Base-by-base conservation (phyloP, 2,113 vertebrate species). In the Xiphophorus couchianus region DNA sequence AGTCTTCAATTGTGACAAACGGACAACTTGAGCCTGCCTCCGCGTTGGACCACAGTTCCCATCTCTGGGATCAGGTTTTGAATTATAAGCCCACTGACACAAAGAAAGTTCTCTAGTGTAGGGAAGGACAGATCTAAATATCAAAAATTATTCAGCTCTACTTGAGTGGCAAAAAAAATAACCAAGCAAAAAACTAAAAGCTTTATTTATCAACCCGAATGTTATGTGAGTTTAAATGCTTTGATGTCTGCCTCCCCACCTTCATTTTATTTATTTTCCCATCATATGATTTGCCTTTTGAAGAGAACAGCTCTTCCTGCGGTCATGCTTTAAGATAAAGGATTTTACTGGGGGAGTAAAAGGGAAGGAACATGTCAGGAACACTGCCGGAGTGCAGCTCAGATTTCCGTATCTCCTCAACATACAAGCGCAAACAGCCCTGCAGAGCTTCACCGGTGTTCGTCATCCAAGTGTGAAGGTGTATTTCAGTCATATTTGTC, bases 401-500 rank as follows among this genome's bases (percentile, higher is more conserved):
- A 75, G 28, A 90, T 75, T 58, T 67, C 69, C 69, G 60, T 22
- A 66, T 81, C 80, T 75, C 74, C 64, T 76, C 60, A 77, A 70
- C 76, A 66, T 63, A 39, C 22, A 3, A 54, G 67, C 76, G 70
- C 73, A 73, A 81, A 81, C 71, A 70, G 71, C 51, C 64, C 72
- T 78, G 79, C 77, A 78, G 73, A 83, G 73, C 27, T 76, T 67
- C 64, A 54, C 37, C 62, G 68, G 13, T 66, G 73, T 82, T 83
- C 74, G 77, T 86, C 82, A 80, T 76, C 68, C 42, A 37, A 74
- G 39, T 81, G 82, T 65, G 64, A 85, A 74, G 80, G 73, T 76
- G 74, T 85, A 76, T 83, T 84, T 89, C 82, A 84, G 77, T 83
- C 78, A 81, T 82, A 73, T 78, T 82, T 77, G 74, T 83, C 84